Evolutionary conservation across 2,797 vertebrate species (phyloP).

Genomic region (Anguilla anguilla): DNA sequence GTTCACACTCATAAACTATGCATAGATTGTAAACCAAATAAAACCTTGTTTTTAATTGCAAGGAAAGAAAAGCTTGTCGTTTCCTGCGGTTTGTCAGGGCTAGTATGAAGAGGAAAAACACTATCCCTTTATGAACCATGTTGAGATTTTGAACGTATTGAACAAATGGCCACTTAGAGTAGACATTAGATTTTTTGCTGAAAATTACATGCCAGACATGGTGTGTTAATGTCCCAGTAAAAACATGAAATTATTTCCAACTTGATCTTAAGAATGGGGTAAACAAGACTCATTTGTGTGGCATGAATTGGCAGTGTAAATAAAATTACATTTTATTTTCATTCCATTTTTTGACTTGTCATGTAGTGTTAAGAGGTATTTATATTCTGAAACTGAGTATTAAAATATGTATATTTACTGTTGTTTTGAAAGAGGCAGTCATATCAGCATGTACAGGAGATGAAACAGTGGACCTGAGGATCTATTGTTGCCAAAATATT

Average conservation of each 20-base stretch:
- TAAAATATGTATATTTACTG: background rate
- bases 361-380: background rate
- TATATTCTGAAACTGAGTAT: background rate
- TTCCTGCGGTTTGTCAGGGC: background rate
- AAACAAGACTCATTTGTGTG: background rate
- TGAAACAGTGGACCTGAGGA: background rate
- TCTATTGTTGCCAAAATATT: background rate
- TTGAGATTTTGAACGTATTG: background rate
- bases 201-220: background rate
- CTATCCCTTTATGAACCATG: background rate
- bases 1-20: background rate
- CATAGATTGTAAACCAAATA: background rate
- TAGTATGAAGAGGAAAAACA: background rate
- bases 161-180: background rate
- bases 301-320: background rate
- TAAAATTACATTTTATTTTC: background rate
- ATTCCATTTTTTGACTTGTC: background rate
- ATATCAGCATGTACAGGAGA: too few relatives aligned
- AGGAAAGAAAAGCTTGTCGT: background rate
- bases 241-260: background rate
- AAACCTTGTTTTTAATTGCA: background rate
- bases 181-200: background rate
- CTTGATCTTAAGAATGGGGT: background rate
- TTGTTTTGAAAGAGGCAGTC: background rate
- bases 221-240: background rate